Evolutionary conservation across 2,113 vertebrate genomes (phyloP), one percentile per base, ranked within the genome.

Genomic region (Dipodomys ordii): DNA sequence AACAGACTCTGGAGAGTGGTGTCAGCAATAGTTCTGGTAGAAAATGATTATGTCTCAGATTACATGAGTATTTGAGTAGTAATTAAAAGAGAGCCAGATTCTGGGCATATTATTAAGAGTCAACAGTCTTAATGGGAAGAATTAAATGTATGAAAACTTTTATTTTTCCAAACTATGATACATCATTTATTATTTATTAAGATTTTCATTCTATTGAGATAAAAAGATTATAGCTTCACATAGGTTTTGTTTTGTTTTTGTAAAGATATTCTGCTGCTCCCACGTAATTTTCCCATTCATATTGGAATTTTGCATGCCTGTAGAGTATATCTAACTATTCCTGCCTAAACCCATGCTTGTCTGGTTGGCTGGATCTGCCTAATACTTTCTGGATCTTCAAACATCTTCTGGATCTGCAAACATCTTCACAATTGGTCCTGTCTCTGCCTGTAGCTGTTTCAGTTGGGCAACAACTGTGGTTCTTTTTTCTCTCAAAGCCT

Each of bases 201-300:
- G 15, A 67, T 95, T 83, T 86, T 88, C n/a, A 82, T 19, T 86
- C 22, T 60, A 10, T 28, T 79, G 16, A 92, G 28, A 86, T 13
- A 88, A 67, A 86, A 83, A 83, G 44, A 62, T 81, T 27, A 2
- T 83, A 53, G 69, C n/a, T 84, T 80, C 83, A 85, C 77, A 49
- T 82, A 81, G 27, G 27, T 53, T 89, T 39, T 39, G 39, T 39
- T 39, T 39, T 3, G 3, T 39, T 39, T 39, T 39, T 39, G 98
- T 99, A 99, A 84, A 99, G 99, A 96, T 99, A 99, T 9, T 99
- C 99, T 7, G 99, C 99, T 87, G 99, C 99, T 94, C 99, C 99
- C 0, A 99, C 99, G 98, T 99, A 99, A 98, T 99, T 99, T n/a
- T 99, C 99, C 96, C 99, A 99, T 97, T 99, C 99, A 19, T 99